Percentiles rank a stretch among this genome's conserved stretches.
phyloP scores from a whole-genome alignment of 2,888 invertebrate species.

The Parascotia fuliginaria region DNA sequence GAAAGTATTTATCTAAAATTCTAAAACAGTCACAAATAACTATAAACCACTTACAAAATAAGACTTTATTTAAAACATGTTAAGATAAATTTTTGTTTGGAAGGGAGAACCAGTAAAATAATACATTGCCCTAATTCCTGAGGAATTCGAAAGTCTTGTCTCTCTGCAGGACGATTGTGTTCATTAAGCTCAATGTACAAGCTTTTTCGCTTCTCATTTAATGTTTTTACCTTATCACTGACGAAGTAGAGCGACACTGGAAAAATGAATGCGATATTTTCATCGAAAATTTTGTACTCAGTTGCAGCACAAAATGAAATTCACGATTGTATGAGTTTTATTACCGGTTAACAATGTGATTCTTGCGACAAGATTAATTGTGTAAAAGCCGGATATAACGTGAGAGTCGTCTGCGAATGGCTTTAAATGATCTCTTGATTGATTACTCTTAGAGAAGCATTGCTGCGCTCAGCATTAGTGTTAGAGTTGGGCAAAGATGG shows the following conservation, averaged over 20 bases:
- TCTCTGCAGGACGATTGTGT: conserved; percentile 24
- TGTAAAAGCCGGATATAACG: not conserved
- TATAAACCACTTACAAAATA: not conserved
- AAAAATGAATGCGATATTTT: not conserved
- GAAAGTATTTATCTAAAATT: conserved; percentile 2
- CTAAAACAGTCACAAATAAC: not conserved
- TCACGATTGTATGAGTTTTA: not conserved
- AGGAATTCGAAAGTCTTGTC: conserved; percentile 37
- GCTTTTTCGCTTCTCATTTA: conserved; percentile 33
- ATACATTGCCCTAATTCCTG: conserved; percentile 12
- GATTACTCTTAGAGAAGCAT: no score
- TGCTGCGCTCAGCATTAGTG: no score
- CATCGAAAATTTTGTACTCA: not conserved
- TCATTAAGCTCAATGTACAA: conserved; percentile 34
- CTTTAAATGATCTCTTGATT: not conserved
- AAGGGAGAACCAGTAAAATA: conserved; percentile 3
- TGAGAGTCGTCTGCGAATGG: not conserved
- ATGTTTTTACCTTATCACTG: conserved; percentile 24
- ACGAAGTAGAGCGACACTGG: conserved; percentile 9
- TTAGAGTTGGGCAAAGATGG: not conserved
- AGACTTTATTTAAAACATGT: rapidly evolving
- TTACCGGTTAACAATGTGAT: not conserved
- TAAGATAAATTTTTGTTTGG: conserved; percentile 4
- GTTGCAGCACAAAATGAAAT: not conserved
- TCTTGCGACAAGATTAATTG: not conserved